Evolutionary conservation across 2,797 vertebrate species (phyloP), one percentile per base, ranked within the genome.

Genomic region (Sternotherus odoratus): DNA sequence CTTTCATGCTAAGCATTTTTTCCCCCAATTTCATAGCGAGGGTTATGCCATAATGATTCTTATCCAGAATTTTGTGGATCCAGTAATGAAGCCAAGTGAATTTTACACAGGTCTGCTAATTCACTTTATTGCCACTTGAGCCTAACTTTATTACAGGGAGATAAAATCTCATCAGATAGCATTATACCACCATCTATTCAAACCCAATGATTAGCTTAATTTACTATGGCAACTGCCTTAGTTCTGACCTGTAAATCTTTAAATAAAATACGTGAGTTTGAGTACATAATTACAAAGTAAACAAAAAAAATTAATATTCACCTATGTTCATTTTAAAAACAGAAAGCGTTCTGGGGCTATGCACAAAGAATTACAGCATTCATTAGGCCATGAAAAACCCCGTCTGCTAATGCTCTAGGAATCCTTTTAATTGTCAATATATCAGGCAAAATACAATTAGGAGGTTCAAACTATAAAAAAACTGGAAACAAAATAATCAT

Each of bases 141-240:
- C 83, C 81, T 86, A 85, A 85, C 87, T 94, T 79, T 57, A 79
- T 93, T 93, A 92, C 79, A 77, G 81, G 93, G 89, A 91, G 89
- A 72, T 94, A 83, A 90, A 89, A 87, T 39, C 89, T 82, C 36
- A 86, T 86, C 79, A 91, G 89, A 84, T 49, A 91, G 75, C 87
- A 83, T 54, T 87, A 77, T 56, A 30, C 13, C 36, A 39, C 81
- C 69, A 87, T 77, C 69, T 94, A 26, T 89, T 92, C 60, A 63
- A 83, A 95, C 66, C 92, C 79, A 89, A 36, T 95, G 91, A 88
- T 81, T 93, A 83, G 80, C 60, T 85, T 92, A 39, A 54, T 95
- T 49, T 91, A 85, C 43, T 50, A 87, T 91, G 94, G 82, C 88
- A 85, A 82, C 80, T 88, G 85, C 57, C 75, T 39, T 51, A 60